Conservation (phyloP, 1,140 invertebrate genomes). For the Drosophila sproati region DNA sequence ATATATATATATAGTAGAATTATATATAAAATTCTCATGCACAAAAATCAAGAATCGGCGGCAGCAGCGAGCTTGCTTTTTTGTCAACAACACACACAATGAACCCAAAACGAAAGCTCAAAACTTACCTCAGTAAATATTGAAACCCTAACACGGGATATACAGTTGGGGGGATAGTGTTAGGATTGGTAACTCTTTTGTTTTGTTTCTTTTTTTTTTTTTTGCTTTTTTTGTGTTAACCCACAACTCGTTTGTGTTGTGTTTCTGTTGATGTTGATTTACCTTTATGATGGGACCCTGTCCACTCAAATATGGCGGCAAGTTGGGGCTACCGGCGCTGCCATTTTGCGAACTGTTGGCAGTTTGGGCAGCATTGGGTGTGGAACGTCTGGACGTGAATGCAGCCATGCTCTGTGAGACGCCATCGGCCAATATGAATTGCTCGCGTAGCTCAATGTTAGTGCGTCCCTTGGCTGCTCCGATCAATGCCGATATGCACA, state of each 20-base stretch:
- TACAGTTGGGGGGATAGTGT: constrained; percentile 1
- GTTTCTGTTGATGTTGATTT: constrained; percentile 78
- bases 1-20: constrained; percentile 29
- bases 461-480: constrained; percentile 98
- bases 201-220: constrained; percentile 5
- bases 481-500: constrained; percentile 30
- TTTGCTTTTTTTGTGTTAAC: constrained; percentile 40
- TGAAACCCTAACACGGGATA: constrained; percentile 15
- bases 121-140: constrained; percentile 61
- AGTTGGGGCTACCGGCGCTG: constrained; percentile 86
- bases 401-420: constrained; percentile 98
- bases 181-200: constrained; percentile 1
- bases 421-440: constrained; percentile 98
- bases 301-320: constrained; percentile 87
- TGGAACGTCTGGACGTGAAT: constrained; percentile 95
- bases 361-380: constrained; percentile 90
- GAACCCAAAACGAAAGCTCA: constrained; percentile 52
- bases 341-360: constrained; percentile 85
- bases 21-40: constrained; percentile 66
- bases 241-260: constrained; percentile 29
- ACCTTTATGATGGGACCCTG: constrained; percentile 98
- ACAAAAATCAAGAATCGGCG: constrained; percentile 57
- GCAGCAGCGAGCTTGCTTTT: constrained; percentile 63
- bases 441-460: constrained; percentile 99
- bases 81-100: constrained; percentile 80